These are phyloP conservation scores for Etia nguti DNA, from an alignment of 2,113 vertebrate species.

Conservation along the genomic window DNA sequence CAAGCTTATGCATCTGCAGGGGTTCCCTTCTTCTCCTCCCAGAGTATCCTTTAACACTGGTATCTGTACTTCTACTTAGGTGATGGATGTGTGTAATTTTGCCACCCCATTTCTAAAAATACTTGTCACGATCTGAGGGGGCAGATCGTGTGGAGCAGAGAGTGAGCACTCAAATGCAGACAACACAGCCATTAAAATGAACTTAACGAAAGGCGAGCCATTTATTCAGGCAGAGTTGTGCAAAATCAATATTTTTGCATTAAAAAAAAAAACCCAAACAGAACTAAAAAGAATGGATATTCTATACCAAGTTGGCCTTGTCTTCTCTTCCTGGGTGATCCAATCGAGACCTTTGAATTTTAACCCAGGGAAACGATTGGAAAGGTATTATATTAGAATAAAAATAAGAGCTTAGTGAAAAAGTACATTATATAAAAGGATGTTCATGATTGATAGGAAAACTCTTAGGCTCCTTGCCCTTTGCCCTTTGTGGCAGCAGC, in stretches of 20 bases:
- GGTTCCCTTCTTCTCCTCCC: neutral
- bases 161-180: neutral
- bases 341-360: neutral
- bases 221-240: neutral
- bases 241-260: neutral
- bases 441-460: neutral
- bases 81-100: neutral
- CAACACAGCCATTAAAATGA: neutral
- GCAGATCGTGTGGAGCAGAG: neutral
- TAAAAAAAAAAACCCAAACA: neutral
- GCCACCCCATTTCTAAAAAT: neutral
- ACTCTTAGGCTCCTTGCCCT: constrained; percentile 57
- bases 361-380: neutral
- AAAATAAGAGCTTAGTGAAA: neutral
- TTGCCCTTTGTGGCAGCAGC: constrained; percentile 55
- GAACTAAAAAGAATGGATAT: neutral
- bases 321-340: constrained; percentile 25
- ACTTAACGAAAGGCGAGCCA: neutral
- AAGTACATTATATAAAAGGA: neutral
- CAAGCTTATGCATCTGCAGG: neutral
- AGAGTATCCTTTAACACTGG: neutral
- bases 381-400: neutral
- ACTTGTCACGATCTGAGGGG: neutral
- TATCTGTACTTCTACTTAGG: neutral
- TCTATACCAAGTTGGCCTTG: constrained; percentile 31